Evolutionary conservation across 2,888 invertebrate genomes (phyloP).

Genomic region (Pandemis corylana): DNA sequence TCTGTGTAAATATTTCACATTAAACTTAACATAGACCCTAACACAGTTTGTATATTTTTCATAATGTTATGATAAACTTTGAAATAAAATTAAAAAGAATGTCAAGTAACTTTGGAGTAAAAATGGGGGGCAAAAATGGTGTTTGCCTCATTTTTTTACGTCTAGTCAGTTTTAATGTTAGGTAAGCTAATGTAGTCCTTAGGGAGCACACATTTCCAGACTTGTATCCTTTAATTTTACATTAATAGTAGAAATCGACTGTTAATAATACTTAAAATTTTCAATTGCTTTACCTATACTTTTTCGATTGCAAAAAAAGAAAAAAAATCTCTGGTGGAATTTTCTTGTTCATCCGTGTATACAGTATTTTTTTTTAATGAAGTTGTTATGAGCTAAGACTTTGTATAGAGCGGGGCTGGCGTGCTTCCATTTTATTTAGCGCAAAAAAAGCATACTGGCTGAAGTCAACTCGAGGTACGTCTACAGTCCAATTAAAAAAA

Average conservation of each 20-base stretch:
- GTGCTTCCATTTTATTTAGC: not conserved
- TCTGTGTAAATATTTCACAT: constrained; percentile 71
- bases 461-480: not conserved
- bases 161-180: constrained; percentile 77
- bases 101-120: constrained; percentile 69
- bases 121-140: constrained; percentile 59
- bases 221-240: constrained; percentile 23
- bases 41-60: constrained; percentile 80
- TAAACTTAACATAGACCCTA: constrained; percentile 66
- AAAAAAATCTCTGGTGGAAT: not conserved
- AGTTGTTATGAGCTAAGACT: not conserved
- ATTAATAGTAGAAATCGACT: constrained; percentile 14
- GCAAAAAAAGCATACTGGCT: not conserved
- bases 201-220: constrained; percentile 49
- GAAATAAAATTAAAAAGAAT: constrained; percentile 51
- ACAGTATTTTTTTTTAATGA: not conserved
- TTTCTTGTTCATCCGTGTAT: not conserved
- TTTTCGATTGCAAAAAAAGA: not conserved
- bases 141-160: constrained; percentile 69
- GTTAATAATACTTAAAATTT: not conserved
- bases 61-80: constrained; percentile 56
- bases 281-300: not conserved
- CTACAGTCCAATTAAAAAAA: not conserved
- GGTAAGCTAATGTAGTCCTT: constrained; percentile 63
- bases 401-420: not conserved